phyloP scores from a whole-genome alignment of 2,888 invertebrate genomes.

The Troides aeacus region DNA sequence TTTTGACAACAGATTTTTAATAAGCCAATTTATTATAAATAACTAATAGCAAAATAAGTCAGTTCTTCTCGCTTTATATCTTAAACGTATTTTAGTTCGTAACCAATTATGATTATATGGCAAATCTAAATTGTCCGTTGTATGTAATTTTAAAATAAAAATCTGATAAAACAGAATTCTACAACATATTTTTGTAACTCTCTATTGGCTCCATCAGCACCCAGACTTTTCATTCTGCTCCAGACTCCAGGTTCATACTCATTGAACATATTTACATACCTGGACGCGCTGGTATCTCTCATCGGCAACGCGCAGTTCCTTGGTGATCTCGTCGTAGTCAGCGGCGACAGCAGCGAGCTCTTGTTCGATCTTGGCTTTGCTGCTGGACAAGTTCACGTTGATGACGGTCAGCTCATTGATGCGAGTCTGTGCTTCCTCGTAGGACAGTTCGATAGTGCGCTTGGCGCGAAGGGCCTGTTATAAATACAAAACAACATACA shows the following conservation, averaged over 20 bases:
- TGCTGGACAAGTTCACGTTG: conserved; percentile 96
- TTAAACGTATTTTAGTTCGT: too few relatives aligned
- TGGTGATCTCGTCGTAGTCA: conserved; percentile 98
- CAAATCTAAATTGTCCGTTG: too few relatives aligned
- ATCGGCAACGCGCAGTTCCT: conserved; percentile 95
- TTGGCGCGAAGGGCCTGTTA: conserved; percentile 92
- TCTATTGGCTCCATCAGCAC: not conserved
- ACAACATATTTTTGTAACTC: not conserved
- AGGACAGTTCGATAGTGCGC: conserved; percentile 92
- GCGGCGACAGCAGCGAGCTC: conserved; percentile 94
- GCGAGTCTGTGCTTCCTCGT: conserved; percentile 94
- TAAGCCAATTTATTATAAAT: not conserved
- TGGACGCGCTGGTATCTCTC: conserved; percentile 96
- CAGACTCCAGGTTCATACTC: not conserved
- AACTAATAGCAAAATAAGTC: too few relatives aligned
- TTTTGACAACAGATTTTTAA: not conserved
- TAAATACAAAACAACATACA: not conserved
- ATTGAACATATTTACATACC: conserved; percentile 54
- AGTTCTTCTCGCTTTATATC: too few relatives aligned
- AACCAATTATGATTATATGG: too few relatives aligned
- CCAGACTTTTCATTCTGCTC: not conserved
- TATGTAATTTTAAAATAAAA: too few relatives aligned
- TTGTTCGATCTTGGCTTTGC: conserved; percentile 97
- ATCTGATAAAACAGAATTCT: too few relatives aligned
- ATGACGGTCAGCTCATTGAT: conserved; percentile 96